Evolutionary conservation across 2,888 invertebrate species (phyloP).

Genomic region (Meloe dianella): DNA sequence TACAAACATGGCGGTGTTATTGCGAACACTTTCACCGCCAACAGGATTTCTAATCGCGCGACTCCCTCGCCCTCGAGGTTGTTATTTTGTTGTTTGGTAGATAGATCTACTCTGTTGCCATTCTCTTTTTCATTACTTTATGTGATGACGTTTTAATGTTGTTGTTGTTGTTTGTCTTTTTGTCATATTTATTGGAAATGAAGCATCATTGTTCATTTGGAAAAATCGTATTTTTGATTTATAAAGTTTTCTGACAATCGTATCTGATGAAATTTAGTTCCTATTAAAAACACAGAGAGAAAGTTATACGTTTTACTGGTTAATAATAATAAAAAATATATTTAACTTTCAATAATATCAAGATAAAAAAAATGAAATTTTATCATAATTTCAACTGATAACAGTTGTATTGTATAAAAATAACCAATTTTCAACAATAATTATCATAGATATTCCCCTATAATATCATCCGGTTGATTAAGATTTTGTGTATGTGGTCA

Average conservation of each 20-base stretch:
- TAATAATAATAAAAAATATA: not conserved
- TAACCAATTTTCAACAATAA: no score
- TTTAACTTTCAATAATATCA: constrained; percentile 6
- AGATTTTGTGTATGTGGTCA: no score
- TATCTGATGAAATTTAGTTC: no score
- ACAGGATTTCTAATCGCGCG: constrained; percentile 45
- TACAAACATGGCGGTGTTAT: constrained; percentile 47
- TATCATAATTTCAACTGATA: not conserved
- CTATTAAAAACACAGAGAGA: no score
- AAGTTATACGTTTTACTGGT: not conserved
- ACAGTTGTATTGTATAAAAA: not conserved
- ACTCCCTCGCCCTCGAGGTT: constrained; percentile 40
- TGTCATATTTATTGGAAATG: not conserved
- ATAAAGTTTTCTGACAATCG: no score
- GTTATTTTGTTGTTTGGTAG: constrained; percentile 35
- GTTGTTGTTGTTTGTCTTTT: not conserved
- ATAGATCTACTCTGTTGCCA: constrained; percentile 28
- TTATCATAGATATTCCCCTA: no score
- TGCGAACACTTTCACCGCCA: constrained; percentile 52
- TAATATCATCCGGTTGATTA: no score
- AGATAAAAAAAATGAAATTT: not conserved
- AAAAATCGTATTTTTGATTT: no score
- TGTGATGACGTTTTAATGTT: constrained; percentile 35
- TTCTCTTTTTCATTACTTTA: constrained; percentile 38
- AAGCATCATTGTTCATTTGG: no score